A percentile compares a stretch with the other conserved stretches of the same genome.
phyloP scores from a whole-genome alignment of 2,888 invertebrate species.

The Oscheius sp. region DNA sequence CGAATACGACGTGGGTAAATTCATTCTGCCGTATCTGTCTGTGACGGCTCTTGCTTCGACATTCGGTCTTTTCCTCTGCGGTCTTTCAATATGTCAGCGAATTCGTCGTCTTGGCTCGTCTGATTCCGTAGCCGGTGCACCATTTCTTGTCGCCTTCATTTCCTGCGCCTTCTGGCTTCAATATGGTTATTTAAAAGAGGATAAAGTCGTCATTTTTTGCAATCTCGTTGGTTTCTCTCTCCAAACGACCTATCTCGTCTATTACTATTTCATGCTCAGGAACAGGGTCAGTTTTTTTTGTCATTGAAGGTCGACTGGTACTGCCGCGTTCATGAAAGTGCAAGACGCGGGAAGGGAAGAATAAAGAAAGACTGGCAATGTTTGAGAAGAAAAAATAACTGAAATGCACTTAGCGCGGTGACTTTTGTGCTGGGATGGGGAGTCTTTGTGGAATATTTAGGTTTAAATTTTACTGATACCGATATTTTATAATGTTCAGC shows the following conservation, averaged over 20 bases:
- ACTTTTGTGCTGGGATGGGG: too few species aligned
- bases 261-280: slow-evolving; percentile 80
- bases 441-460: too few species aligned
- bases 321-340: too few species aligned
- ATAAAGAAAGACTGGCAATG: not conserved
- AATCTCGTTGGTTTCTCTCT: slow-evolving; percentile 82
- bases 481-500: too few species aligned
- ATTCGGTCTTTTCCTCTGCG: slow-evolving; percentile 64
- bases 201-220: slow-evolving; percentile 79
- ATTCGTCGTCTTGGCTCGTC: slow-evolving; percentile 58
- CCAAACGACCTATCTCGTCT: slow-evolving; percentile 79
- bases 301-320: not conserved
- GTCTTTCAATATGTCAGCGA: slow-evolving; percentile 61
- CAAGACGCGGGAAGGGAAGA: not conserved
- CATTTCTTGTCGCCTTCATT: slow-evolving; percentile 60
- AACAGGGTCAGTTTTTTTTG: slow-evolving; percentile 35
- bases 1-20: not conserved
- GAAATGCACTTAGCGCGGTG: too few species aligned
- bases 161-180: slow-evolving; percentile 83
- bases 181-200: slow-evolving; percentile 81
- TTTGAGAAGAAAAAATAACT: too few species aligned
- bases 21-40: slow-evolving; percentile 52
- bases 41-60: slow-evolving; percentile 63
- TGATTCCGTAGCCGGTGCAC: slow-evolving; percentile 62
- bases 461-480: too few species aligned